Evolutionary conservation across 2,888 invertebrate genomes (phyloP), one percentile per base, ranked within the genome.

Genomic region (Exephanes ischioxanthus): DNA sequence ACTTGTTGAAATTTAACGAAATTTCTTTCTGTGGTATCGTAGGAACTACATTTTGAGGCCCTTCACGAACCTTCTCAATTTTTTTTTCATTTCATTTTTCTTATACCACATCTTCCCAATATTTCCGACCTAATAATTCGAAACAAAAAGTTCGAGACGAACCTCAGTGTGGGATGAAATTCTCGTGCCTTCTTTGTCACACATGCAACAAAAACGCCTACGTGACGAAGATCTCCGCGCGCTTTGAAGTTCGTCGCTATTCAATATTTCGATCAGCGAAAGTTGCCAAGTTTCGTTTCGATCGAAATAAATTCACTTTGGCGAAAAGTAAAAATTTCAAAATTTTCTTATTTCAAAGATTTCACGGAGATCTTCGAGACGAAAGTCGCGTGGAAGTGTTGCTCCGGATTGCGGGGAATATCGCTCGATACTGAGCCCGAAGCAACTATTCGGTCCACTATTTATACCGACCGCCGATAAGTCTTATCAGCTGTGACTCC

Each of bases 151-250:
- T 6, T 66, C 26, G 41, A 41, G 83, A 87, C 89, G 71, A 93
- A 95, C 94, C 92, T 95, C 95, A 94, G 94, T 94, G 94, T 94
- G 93, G 93, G 95, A 94, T 95, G 95, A 94, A 96, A 96, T 96
- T 96, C 96, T 96, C 95, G 95, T 95, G 95, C 95, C 95, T 95
- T 95, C 87, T 91, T 89, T 91, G 89, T 88, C 88, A 92, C 91
- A 88, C 90, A 91, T 91, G 84, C 89, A 92, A 90, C 73, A 91
- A 91, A 90, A 86, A 53, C 76, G 63, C 68, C 82, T 58, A 80
- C 84, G 67, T 72, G 67, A 71, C 48, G 76, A 80, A 80, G 86
- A 70, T 81, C 61, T 48, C 67, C 53, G 80, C 80, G 84, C 78
- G 79, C 30, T 77, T 63, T 41, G 45, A 45, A 16, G 7, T 48